A percentile compares a stretch with the other conserved stretches of the same genome.
These are phyloP conservation scores for Actias luna DNA, from an alignment of 2,888 invertebrate species.

Conservation along the genomic window DNA sequence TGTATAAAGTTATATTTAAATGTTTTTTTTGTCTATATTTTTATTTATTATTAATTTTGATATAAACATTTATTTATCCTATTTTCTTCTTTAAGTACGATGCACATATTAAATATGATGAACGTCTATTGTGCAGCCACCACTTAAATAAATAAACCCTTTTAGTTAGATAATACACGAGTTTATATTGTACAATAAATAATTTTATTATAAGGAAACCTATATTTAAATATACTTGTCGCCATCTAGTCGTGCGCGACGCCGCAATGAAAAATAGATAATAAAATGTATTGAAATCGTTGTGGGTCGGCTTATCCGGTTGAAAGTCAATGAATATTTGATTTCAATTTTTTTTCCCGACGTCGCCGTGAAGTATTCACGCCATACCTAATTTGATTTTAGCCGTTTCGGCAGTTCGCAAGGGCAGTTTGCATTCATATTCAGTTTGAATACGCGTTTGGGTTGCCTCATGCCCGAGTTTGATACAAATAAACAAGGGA, in stretches of 20 bases:
- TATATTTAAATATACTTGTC: conserved; percentile 8
- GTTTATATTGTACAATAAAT: conserved; percentile 1
- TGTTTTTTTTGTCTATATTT: too few species aligned
- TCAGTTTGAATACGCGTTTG: conserved; percentile 79
- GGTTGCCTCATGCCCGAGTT: conserved; percentile 75
- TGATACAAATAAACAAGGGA: conserved; percentile 81
- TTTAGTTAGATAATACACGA: neutral
- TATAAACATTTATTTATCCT: too few species aligned
- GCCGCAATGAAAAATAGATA: conserved; percentile 74
- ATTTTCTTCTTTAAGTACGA: too few species aligned
- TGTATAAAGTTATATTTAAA: too few species aligned
- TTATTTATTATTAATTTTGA: too few species aligned
- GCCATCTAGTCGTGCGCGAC: conserved; percentile 39
- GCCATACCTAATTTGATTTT: conserved; percentile 82
- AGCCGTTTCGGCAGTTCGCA: conserved; percentile 77
- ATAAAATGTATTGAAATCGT: conserved; percentile 81
- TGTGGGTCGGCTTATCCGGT: conserved; percentile 80
- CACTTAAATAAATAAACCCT: neutral
- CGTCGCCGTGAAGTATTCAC: conserved; percentile 81
- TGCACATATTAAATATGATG: too few species aligned
- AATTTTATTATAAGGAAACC: conserved; percentile 16
- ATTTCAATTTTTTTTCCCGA: conserved; percentile 80
- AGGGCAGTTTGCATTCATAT: conserved; percentile 82
- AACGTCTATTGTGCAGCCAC: neutral
- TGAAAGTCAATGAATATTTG: conserved; percentile 82